Percentiles rank a stretch among this genome's conserved stretches.
Evolutionary conservation across 2,888 invertebrate species (phyloP).

Genomic region (Melinopterus prodromus): DNA sequence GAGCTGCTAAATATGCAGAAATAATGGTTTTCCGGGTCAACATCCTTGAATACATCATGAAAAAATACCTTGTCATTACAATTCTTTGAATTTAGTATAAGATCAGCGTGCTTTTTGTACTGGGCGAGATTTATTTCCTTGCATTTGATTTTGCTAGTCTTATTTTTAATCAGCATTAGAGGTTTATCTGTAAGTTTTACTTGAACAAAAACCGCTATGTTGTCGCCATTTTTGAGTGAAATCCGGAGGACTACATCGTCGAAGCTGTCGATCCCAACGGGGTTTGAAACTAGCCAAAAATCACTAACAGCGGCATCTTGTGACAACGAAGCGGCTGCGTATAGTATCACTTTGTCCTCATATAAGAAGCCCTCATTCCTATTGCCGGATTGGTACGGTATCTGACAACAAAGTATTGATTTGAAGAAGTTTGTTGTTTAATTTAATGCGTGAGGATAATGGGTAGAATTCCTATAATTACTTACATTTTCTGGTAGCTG

Average conservation of each 20-base stretch:
- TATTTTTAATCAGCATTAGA: not conserved
- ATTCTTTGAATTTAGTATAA: not conserved
- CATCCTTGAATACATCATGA: not conserved
- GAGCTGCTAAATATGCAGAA: not conserved
- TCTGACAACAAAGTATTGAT: not conserved
- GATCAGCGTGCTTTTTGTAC: not conserved
- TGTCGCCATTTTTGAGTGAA: not conserved
- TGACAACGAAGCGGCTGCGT: not conserved
- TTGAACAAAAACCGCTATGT: not conserved
- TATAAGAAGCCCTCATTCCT: not conserved
- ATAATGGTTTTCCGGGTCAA: not conserved
- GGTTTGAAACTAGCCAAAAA: not conserved
- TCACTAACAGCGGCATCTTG: not conserved
- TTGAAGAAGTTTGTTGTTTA: not conserved
- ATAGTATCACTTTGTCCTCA: not conserved
- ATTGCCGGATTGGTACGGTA: not conserved
- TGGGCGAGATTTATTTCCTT: not conserved
- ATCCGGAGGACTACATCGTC: not conserved
- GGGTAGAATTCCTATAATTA: not conserved
- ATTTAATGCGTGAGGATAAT: no score
- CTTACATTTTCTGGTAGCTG: not conserved
- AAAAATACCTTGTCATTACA: not conserved
- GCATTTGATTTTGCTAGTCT: not conserved
- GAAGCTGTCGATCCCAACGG: not conserved
- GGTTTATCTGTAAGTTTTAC: not conserved